Evolutionary conservation across 2,888 invertebrate species (phyloP).

Genomic region (Cephonodes hylas): DNA sequence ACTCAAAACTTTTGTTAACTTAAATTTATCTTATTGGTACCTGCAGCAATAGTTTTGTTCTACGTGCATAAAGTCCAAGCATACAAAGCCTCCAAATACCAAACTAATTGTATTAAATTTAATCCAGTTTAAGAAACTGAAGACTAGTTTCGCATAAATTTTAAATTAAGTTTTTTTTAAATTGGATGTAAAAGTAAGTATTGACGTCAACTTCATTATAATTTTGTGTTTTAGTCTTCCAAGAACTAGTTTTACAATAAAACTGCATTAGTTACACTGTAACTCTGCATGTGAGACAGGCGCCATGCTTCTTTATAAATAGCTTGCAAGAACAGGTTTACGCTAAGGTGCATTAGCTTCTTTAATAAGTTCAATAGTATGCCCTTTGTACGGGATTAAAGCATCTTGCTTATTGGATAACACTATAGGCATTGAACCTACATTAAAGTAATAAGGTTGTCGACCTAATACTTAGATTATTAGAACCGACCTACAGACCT

Average conservation of each 20-base stretch:
- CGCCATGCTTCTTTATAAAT: neutral
- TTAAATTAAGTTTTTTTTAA: too few relatives aligned
- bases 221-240: too few relatives aligned
- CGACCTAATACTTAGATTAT: neutral
- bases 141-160: too few relatives aligned
- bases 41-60: too few relatives aligned
- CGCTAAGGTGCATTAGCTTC: neutral
- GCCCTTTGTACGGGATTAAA: neutral
- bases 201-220: too few relatives aligned
- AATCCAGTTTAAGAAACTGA: too few relatives aligned
- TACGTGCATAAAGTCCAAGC: too few relatives aligned
- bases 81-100: too few relatives aligned
- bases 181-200: too few relatives aligned
- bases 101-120: too few relatives aligned
- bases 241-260: neutral
- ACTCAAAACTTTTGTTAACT: too few relatives aligned
- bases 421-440: neutral
- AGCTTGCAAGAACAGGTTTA: neutral
- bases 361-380: neutral
- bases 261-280: neutral
- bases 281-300: neutral
- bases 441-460: neutral
- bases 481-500: neutral
- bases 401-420: neutral
- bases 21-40: too few relatives aligned